These are phyloP conservation scores for Zaprionus lachaisei DNA, from an alignment of 1,140 invertebrate genomes.

Conservation along the genomic window DNA sequence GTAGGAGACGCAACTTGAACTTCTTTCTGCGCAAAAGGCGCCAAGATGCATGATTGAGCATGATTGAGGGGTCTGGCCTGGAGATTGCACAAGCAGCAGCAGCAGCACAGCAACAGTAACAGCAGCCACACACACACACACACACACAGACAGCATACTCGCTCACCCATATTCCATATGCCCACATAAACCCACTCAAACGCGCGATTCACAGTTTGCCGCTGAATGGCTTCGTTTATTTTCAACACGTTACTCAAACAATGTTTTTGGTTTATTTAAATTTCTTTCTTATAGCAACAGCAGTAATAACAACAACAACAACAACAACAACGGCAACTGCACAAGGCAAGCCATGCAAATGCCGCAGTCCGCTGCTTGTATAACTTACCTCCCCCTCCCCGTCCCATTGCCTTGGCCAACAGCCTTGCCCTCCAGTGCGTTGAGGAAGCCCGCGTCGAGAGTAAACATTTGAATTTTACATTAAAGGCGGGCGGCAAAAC, in stretches of 20 bases:
- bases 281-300: conserved; percentile 74
- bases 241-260: conserved; percentile 82
- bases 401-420: conserved; percentile 24
- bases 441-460: conserved; percentile 71
- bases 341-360: conserved; percentile 80
- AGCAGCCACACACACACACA: neutral
- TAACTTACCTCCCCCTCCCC: conserved; percentile 41
- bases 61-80: conserved; percentile 65
- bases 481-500: conserved; percentile 73
- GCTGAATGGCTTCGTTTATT: conserved; percentile 81
- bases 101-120: no score
- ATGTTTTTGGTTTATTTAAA: conserved; percentile 83
- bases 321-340: conserved; percentile 18
- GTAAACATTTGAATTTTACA: conserved; percentile 83
- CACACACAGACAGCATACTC: neutral
- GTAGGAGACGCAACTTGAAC: conserved; percentile 68
- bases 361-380: conserved; percentile 66
- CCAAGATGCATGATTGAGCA: conserved; percentile 79
- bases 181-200: conserved; percentile 39
- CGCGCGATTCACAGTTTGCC: conserved; percentile 57
- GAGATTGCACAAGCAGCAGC: conserved; percentile 55
- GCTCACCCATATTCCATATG: conserved; percentile 5
- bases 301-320: conserved; percentile 35
- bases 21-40: conserved; percentile 58
- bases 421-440: conserved; percentile 50